Conservation (phyloP, 2,113 vertebrate species). For the Heloderma charlesbogerti region DNA sequence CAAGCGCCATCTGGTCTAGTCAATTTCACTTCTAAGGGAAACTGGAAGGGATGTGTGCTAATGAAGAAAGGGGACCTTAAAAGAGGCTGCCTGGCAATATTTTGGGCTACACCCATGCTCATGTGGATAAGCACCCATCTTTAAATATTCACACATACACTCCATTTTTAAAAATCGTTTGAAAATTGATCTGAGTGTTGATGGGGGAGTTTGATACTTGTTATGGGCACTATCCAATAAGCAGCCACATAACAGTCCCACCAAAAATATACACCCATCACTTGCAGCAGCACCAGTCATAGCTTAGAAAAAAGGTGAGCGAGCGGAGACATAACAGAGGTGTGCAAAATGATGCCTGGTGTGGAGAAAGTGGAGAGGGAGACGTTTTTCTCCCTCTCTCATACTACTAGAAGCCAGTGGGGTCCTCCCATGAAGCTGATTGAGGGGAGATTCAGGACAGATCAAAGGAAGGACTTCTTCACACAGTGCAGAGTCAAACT, state of each 20-base stretch:
- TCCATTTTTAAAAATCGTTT: not conserved
- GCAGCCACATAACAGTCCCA: not conserved
- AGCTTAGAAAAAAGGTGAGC: not conserved
- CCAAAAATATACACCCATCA: not conserved
- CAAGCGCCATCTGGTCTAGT: not conserved
- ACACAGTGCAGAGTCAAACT: too few relatives aligned
- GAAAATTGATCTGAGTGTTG: not conserved
- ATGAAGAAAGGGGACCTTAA: too few relatives aligned
- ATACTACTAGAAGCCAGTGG: too few relatives aligned
- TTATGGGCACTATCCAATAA: too few relatives aligned
- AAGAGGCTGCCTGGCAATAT: not conserved
- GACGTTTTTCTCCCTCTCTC: too few relatives aligned
- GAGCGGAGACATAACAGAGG: too few relatives aligned
- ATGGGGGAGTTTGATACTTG: not conserved
- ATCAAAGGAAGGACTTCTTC: too few relatives aligned
- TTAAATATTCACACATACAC: not conserved
- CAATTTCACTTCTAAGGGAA: not conserved
- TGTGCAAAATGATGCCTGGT: too few relatives aligned
- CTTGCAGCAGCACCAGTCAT: not conserved
- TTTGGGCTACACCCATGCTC: not conserved
- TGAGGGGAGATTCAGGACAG: too few relatives aligned
- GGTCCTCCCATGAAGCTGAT: too few relatives aligned
- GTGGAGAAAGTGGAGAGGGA: too few relatives aligned
- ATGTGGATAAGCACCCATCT: not conserved
- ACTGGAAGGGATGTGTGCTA: not conserved